A percentile compares a stretch with the other conserved stretches of the same genome.
Evolutionary conservation across 2,888 invertebrate genomes (phyloP).

Genomic region (Drosophila infuscata): DNA sequence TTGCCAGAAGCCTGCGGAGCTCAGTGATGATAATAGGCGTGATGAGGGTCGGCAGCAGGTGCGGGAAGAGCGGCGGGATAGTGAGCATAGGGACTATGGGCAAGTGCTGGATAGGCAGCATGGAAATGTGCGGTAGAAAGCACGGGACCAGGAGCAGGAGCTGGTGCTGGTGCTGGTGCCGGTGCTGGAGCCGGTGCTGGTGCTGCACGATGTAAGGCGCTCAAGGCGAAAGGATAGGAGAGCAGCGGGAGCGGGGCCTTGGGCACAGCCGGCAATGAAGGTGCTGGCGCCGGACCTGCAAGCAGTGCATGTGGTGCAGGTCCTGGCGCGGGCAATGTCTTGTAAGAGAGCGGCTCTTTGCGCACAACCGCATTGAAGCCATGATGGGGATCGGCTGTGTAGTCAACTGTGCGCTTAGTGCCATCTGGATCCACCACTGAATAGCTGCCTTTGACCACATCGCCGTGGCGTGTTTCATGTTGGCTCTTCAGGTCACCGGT

Average conservation of each 20-base stretch:
- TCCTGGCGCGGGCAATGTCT: constrained; percentile 63
- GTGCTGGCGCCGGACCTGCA: constrained; percentile 65
- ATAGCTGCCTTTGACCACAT: constrained; percentile 87
- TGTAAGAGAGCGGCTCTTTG: constrained; percentile 83
- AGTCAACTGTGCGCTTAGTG: constrained; percentile 88
- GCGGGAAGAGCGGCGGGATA: constrained; percentile 63
- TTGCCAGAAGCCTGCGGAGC: constrained; percentile 14
- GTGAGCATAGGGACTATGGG: constrained; percentile 76
- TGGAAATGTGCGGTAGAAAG: constrained; percentile 71
- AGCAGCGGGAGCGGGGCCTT: constrained; percentile 56
- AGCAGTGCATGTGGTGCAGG: constrained; percentile 54
- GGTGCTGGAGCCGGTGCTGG: constrained; percentile 52
- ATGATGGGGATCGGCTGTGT: constrained; percentile 86
- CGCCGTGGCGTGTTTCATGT: constrained; percentile 88
- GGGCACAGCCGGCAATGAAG: constrained; percentile 74
- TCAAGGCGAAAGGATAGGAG: constrained; percentile 63
- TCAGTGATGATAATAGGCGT: constrained; percentile 78
- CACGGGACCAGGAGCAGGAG: constrained; percentile 45
- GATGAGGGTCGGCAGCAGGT: constrained; percentile 65
- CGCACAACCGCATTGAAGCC: constrained; percentile 85
- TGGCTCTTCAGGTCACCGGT: constrained; percentile 86
- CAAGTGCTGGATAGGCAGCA: constrained; percentile 81
- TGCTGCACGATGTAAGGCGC: constrained; percentile 45
- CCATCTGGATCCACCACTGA: constrained; percentile 87
- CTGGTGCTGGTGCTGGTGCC: constrained; percentile 55